phyloP scores from a whole-genome alignment of 2,888 invertebrate genomes.

The Saturnia japonica region DNA sequence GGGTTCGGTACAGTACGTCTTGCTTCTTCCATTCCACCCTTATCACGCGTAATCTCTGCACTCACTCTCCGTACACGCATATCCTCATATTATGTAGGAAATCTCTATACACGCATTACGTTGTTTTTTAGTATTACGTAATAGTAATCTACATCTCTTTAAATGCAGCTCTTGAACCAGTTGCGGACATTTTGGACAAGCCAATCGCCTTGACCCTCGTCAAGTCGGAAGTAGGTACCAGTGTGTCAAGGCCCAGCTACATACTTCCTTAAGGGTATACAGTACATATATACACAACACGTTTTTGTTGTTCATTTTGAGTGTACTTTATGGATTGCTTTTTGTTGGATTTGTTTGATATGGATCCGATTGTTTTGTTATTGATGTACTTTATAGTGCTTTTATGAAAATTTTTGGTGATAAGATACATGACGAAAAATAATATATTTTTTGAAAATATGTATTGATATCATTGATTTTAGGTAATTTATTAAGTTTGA shows the following conservation, averaged over 20 bases:
- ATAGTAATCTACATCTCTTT: constrained; percentile 3
- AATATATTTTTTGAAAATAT: too few species aligned
- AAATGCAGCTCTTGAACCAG: constrained; percentile 12
- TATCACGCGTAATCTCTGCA: too few species aligned
- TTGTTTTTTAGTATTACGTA: constrained; percentile 3
- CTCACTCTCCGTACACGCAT: too few species aligned
- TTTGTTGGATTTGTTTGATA: background rate
- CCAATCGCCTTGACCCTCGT: constrained; percentile 41
- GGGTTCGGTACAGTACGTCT: too few species aligned
- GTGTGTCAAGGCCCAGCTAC: constrained; percentile 46
- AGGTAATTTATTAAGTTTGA: too few species aligned
- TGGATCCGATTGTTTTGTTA: too few species aligned
- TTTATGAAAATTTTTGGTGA: background rate
- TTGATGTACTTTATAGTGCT: too few species aligned
- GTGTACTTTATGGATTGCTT: background rate
- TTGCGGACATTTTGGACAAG: constrained; percentile 35
- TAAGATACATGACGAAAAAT: too few species aligned
- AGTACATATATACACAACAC: background rate
- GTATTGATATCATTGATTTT: too few species aligned
- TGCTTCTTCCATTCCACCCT: too few species aligned
- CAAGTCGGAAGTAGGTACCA: constrained; percentile 27
- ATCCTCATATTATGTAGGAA: too few species aligned
- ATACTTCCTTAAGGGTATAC: constrained; percentile 36
- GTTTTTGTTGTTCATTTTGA: background rate
- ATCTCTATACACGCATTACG: too few species aligned